Conservation (phyloP, 2,113 vertebrate species). For the Falco punctatus region DNA sequence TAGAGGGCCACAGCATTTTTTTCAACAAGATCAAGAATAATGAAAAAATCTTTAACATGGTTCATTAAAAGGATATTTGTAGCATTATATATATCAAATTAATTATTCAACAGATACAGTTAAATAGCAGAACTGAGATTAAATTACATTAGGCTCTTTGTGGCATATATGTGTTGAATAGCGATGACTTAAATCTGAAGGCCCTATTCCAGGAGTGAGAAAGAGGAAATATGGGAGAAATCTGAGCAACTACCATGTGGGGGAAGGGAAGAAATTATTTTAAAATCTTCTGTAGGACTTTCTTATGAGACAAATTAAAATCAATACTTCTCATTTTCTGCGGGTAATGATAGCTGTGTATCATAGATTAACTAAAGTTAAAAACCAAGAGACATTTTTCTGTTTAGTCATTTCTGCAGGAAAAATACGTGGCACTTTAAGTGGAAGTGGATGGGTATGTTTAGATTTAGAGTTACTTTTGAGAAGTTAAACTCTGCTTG, state of each 20-base stretch:
- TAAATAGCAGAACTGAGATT: neutral
- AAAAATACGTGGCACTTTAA: neutral
- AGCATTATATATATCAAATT: neutral
- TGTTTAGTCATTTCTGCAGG: neutral
- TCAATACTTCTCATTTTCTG: neutral
- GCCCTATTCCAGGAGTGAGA: neutral
- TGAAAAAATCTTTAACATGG: neutral
- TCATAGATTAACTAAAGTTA: neutral
- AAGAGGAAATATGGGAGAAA: neutral
- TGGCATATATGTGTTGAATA: neutral
- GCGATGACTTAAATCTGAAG: neutral
- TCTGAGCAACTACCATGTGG: neutral
- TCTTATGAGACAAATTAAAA: neutral
- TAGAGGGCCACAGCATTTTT: neutral
- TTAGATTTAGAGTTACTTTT: neutral
- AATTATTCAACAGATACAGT: neutral
- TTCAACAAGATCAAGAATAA: neutral
- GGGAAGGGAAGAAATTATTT: neutral
- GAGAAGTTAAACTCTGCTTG: neutral
- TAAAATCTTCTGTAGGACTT: neutral
- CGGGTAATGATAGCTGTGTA: neutral
- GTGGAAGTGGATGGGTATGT: neutral
- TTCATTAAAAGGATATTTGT: neutral
- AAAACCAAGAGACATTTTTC: neutral
- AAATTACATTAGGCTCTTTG: neutral